Evolutionary conservation across 2,797 vertebrate genomes (phyloP).

Genomic region (Pampus argenteus): DNA sequence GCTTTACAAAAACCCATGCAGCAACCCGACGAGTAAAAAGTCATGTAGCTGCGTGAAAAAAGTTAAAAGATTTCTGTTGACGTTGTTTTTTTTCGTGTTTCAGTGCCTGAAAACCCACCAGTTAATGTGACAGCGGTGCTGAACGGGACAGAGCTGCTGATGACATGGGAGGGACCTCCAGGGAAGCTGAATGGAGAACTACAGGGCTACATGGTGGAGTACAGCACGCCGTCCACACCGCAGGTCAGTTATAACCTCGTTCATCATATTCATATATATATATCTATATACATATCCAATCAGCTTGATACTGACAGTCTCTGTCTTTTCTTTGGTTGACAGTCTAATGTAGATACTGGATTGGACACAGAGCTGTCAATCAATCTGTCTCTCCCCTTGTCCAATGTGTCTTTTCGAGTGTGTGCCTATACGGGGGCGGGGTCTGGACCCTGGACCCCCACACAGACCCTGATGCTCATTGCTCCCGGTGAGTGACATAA

Average conservation of each 20-base stretch:
- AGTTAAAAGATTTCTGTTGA: background rate
- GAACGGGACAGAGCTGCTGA: constrained; percentile 85
- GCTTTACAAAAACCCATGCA: background rate
- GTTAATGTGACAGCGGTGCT: constrained; percentile 83
- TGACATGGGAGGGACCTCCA: constrained; percentile 85
- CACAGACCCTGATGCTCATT: constrained; percentile 78
- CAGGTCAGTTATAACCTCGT: constrained; percentile 78
- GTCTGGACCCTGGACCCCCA: constrained; percentile 88
- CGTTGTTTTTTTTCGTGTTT: constrained; percentile 27
- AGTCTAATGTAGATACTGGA: constrained; percentile 82
- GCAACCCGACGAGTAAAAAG: background rate
- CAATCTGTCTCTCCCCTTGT: constrained; percentile 82
- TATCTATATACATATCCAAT: background rate
- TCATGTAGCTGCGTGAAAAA: background rate
- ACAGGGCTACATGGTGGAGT: constrained; percentile 88
- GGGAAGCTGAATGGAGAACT: constrained; percentile 88
- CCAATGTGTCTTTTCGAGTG: constrained; percentile 87
- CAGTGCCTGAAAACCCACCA: constrained; percentile 88
- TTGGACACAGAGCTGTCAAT: constrained; percentile 83
- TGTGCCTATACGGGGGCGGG: constrained; percentile 89
- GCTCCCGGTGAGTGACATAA: constrained; percentile 73
- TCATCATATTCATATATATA: background rate
- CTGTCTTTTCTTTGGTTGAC: constrained; percentile 8
- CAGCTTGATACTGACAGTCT: background rate
- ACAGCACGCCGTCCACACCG: constrained; percentile 80